phyloP scores from a whole-genome alignment of 35 echinoderm and acorn worm species.

The Acanthaster planci region DNA sequence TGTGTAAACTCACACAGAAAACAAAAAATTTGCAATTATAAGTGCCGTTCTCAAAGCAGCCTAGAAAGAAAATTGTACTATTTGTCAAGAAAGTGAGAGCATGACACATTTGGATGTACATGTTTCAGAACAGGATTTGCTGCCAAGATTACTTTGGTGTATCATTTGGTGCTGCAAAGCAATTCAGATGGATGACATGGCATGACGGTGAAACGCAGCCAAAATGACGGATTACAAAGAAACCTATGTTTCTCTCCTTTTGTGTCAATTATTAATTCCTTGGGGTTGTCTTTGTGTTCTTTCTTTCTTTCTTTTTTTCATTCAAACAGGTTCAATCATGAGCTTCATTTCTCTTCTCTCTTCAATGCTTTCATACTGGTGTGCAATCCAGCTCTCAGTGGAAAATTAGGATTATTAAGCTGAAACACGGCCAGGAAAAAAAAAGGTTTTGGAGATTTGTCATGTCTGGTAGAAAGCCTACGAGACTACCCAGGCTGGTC shows the following conservation, averaged over 20 bases:
- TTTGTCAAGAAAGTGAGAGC: too few species aligned
- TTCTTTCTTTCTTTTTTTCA: not conserved
- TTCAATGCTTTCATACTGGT: not conserved
- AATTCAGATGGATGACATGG: not conserved
- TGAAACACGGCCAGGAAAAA: too few species aligned
- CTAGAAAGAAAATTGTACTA: too few species aligned
- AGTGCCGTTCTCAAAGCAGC: too few species aligned
- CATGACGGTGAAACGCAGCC: conserved; percentile 7
- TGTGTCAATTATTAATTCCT: conserved; percentile 19
- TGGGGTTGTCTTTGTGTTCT: not conserved
- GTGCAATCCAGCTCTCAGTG: conserved; percentile 23
- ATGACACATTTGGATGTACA: too few species aligned
- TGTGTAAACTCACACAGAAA: too few species aligned
- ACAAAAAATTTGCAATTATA: too few species aligned
- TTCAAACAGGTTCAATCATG: not conserved
- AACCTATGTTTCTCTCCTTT: conserved; percentile 24
- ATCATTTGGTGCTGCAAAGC: not conserved
- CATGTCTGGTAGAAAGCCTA: not conserved
- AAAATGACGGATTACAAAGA: conserved; percentile 3
- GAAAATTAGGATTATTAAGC: not conserved
- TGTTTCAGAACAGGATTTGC: too few species aligned
- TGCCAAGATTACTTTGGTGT: not conserved
- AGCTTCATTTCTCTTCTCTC: not conserved
- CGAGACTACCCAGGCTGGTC: not conserved
- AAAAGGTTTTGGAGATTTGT: not conserved